phyloP scores from a whole-genome alignment of 2,113 vertebrate genomes.

The Lynx canadensis region DNA sequence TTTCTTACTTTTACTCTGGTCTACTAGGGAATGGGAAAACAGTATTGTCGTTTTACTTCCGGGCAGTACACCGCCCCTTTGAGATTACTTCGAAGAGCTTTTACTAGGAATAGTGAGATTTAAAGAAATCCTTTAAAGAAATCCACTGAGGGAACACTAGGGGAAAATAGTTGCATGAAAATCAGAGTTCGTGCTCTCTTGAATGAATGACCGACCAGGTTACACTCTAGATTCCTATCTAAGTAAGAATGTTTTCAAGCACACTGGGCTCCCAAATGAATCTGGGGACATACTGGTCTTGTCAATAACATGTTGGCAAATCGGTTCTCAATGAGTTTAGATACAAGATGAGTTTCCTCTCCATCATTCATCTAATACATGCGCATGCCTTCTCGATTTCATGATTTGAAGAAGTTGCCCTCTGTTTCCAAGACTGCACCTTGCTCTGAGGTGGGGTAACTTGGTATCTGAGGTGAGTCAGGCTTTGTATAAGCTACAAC shows the following conservation, averaged over 20 bases:
- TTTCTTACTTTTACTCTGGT: background rate
- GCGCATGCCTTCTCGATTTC: background rate
- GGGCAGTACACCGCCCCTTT: too few relatives aligned
- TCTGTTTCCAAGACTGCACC: background rate
- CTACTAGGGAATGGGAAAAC: background rate
- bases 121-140: background rate
- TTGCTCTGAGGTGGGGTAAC: background rate
- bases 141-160: background rate
- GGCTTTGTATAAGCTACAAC: background rate
- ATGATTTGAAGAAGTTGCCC: background rate
- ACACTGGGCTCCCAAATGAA: background rate
- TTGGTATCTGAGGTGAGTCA: background rate
- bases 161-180: background rate
- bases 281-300: background rate
- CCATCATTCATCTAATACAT: background rate
- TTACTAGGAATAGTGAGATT: background rate
- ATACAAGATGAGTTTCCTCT: background rate
- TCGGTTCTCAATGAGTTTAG: background rate
- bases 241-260: background rate
- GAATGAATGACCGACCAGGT: background rate
- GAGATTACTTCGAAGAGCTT: background rate
- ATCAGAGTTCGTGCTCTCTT: background rate
- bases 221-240: background rate
- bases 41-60: background rate
- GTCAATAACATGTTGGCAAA: background rate